Base-by-base conservation (phyloP, 2,888 invertebrate genomes). In the Neoscelio sp. region DNA sequence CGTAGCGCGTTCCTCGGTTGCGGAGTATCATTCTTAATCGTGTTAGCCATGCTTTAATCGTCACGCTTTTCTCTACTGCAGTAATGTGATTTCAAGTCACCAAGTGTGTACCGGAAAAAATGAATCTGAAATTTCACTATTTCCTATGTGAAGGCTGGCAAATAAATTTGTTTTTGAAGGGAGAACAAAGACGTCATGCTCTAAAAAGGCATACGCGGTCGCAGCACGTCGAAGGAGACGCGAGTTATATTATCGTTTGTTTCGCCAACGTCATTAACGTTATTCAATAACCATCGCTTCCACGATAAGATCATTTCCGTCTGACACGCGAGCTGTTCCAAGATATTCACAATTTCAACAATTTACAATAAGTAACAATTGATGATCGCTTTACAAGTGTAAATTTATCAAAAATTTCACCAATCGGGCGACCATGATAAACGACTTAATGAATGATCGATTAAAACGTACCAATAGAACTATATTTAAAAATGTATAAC, bases 141-240 rank as follows among this genome's bases (percentile, higher is more conserved):
- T n/a, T n/a, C n/a, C n/a, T n/a, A n/a, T n/a, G n/a, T n/a, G n/a
- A n/a, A n/a, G n/a, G n/a, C n/a, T n/a, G n/a, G n/a, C n/a, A n/a
- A n/a, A n/a, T n/a, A n/a, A n/a, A n/a, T n/a, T n/a, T n/a, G n/a
- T n/a, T n/a, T 48, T 48, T 35, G 48, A 38, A 26, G 8, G 15
- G 35, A 48, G 44, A 18, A 17, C 23, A 30, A 48, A 40, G 15
- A 62, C 50, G 42, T 48, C 15, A 60, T 30, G 62, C 71, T 62
- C 28, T 33, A n/a, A 18, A 58, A 58, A 62, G 28, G 44, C 71
- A 71, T 42, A n/a, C 8, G 52, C 60, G 28, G 56, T 64, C 73
- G 56, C 64, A 54, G 15, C 46, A 33, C 73, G 73, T 74, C 73
- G 48, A 33, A 56, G 56, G 33, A 42, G 54, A 74, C 71, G 73